Base-by-base conservation (phyloP, 2,113 vertebrate species). In the Aphelocoma coerulescens region DNA sequence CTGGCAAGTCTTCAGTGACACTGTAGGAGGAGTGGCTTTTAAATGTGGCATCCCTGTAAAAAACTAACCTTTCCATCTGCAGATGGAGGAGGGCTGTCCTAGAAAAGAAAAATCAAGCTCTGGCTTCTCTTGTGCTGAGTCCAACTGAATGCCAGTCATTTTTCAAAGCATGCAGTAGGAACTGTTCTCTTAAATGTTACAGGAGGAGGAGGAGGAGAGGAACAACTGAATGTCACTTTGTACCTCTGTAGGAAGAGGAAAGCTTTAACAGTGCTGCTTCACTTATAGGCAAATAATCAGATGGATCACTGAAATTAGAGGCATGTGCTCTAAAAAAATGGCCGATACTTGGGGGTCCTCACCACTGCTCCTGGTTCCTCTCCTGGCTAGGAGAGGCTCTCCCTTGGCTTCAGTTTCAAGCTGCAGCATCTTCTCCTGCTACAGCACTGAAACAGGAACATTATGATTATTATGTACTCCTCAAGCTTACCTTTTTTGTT, bases 31-130 rank as follows among this genome's bases (percentile, higher is more conserved):
- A 88, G 55, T 39, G 86, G 79, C 72, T 93, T 92, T 95, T 73
- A 86, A 90, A 77, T 90, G 72, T 3, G 15, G 83, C 72, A 71
- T 93, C 72, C 46, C 26, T 84, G 83, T 86, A 27, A 95, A 69
- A 93, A 95, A 66, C 0, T 7, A 92, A 74, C 37, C 22, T 57
- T 91, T 81, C 92, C 72, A 41, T 88, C 85, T 92, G 75, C 83
- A 93, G 92, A 89, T 93, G 91, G 91, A 74, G 92, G 91, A 94
- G 59, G 59, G 33, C 79, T 94, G 92, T 88, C 92, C 94, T 93
- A 77, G 92, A 94, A 95, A 94, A 94, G 71, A 93, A 79, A 79
- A 83, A 94, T 69, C 58, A 77, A 86, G 85, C 58, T 93, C 79
- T 76, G 58, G 14, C 93, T 96, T 90, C 63, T 93, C 72, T 76